Percentiles rank a stretch among this genome's conserved stretches.
These are phyloP conservation scores for Paramormyrops kingsleyae DNA, from an alignment of 2,113 vertebrate genomes.

Conservation along the genomic window DNA sequence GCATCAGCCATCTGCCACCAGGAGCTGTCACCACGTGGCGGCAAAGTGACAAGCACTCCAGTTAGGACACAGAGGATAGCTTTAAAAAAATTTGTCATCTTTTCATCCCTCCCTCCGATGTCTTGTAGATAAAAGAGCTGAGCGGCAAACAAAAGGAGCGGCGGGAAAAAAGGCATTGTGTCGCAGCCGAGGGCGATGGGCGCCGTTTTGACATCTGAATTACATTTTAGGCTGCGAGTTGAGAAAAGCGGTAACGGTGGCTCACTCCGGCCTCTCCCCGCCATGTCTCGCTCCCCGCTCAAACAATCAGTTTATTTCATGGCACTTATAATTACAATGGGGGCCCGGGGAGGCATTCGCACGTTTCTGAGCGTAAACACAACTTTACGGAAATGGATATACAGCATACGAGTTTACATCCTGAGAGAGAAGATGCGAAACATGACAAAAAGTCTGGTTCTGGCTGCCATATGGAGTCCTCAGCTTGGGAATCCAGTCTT, in stretches of 20 bases:
- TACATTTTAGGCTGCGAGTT: constrained; percentile 61
- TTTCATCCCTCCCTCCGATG: constrained; percentile 53
- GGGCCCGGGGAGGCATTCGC: constrained; percentile 26
- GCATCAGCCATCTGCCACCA: background rate
- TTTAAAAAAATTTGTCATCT: constrained; percentile 74
- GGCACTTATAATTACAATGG: constrained; percentile 18
- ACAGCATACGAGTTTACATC: constrained; percentile 18
- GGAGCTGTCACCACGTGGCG: constrained; percentile 62
- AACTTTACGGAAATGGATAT: constrained; percentile 26
- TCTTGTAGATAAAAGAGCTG: constrained; percentile 70
- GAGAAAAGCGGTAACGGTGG: constrained; percentile 57
- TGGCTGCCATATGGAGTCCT: background rate
- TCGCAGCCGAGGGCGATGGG: constrained; percentile 43
- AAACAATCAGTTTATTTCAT: constrained; percentile 49
- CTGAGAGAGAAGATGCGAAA: background rate
- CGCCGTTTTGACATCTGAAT: constrained; percentile 70
- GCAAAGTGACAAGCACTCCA: constrained; percentile 46
- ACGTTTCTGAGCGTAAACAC: constrained; percentile 25
- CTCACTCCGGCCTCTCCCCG: constrained; percentile 40
- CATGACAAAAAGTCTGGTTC: background rate
- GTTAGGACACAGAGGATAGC: constrained; percentile 58
- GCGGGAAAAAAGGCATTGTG: constrained; percentile 53
- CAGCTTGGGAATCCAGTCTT: background rate
- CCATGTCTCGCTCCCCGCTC: constrained; percentile 42
- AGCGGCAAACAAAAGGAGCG: constrained; percentile 63